Evolutionary conservation across 2,888 invertebrate genomes (phyloP).

Genomic region (Chrysina gloriosa): DNA sequence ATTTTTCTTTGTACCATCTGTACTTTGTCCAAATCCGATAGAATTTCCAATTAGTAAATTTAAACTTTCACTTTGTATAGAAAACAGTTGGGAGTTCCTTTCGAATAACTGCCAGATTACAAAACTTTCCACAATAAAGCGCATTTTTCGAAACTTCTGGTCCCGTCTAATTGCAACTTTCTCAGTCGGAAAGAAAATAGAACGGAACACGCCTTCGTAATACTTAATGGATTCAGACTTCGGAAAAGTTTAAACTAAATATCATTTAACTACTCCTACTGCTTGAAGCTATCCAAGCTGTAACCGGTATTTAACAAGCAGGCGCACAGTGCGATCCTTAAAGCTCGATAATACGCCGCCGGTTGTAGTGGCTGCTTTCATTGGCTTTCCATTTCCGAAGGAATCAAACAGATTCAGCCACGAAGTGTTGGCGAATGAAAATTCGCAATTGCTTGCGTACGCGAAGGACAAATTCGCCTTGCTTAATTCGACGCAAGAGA

Average conservation of each 20-base stretch:
- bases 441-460: slow-evolving; percentile 14
- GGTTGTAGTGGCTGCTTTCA: not conserved
- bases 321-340: not conserved
- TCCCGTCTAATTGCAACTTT: slow-evolving; percentile 19
- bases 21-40: not conserved
- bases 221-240: slow-evolving; percentile 32
- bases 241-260: slow-evolving; percentile 32
- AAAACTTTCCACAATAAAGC: slow-evolving; percentile 25
- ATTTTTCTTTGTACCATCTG: not conserved
- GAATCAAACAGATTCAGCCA: not conserved
- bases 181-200: not conserved
- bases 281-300: not conserved
- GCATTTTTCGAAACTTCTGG: slow-evolving; percentile 13
- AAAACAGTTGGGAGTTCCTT: not conserved
- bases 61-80: slow-evolving; percentile 5
- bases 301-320: not conserved
- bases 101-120: slow-evolving; percentile 13
- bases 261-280: slow-evolving; percentile 13
- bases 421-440: not conserved
- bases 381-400: not conserved
- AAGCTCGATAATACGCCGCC: not conserved
- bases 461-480: slow-evolving; percentile 24
- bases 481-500: slow-evolving; percentile 18
- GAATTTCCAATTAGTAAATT: not conserved
- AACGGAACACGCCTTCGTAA: slow-evolving; percentile 1